These are phyloP conservation scores for Silurus aristotelis DNA, from an alignment of 2,797 vertebrate genomes.

Conservation along the genomic window DNA sequence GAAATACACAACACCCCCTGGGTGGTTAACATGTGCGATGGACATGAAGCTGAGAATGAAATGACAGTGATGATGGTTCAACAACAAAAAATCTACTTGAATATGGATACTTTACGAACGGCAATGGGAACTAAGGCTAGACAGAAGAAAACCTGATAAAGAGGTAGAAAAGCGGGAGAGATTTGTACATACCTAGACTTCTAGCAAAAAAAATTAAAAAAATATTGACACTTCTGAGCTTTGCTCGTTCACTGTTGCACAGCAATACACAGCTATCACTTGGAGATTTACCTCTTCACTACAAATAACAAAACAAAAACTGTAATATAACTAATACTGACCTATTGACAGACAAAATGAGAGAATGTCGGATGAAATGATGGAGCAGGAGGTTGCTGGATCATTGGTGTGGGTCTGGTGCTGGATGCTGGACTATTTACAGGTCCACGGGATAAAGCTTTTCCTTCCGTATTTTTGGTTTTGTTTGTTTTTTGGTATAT, in stretches of 20 bases:
- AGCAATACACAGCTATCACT: slow-evolving; percentile 39
- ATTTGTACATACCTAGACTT: slow-evolving; percentile 26
- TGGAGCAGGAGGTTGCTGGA: slow-evolving; percentile 58
- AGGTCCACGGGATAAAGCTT: slow-evolving; percentile 94
- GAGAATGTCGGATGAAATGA: slow-evolving; percentile 55
- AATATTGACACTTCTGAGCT: slow-evolving; percentile 28
- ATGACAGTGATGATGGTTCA: slow-evolving; percentile 24
- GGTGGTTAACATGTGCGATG: background rate
- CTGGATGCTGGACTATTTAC: slow-evolving; percentile 84
- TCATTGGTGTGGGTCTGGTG: slow-evolving; percentile 66
- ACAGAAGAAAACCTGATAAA: slow-evolving; percentile 46
- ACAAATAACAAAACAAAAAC: slow-evolving; percentile 18
- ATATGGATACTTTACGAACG: background rate
- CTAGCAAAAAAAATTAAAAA: background rate
- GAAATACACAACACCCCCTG: background rate
- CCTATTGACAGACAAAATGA: slow-evolving; percentile 60
- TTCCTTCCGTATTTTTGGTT: slow-evolving; percentile 89
- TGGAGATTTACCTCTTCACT: slow-evolving; percentile 23
- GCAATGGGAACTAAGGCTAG: slow-evolving; percentile 14
- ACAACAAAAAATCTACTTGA: background rate
- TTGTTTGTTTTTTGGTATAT: slow-evolving; percentile 79
- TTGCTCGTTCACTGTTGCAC: slow-evolving; percentile 53
- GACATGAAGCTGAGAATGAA: slow-evolving; percentile 21
- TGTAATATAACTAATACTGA: background rate
- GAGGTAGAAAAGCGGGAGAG: slow-evolving; percentile 22